Conservation (phyloP, 2,113 vertebrate species). For the Xerus inauris region DNA sequence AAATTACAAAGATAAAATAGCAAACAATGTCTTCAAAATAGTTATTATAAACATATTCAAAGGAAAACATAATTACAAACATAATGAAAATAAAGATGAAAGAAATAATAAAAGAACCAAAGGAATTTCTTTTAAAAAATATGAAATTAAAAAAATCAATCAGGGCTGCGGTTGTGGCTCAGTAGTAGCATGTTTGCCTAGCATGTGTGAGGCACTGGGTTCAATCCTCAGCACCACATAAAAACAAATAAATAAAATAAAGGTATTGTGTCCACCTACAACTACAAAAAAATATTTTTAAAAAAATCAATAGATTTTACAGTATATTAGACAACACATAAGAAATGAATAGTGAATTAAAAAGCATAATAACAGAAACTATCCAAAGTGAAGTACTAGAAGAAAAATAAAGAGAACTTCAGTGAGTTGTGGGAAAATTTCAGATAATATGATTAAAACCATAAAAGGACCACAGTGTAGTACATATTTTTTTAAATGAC, state of each 20-base stretch:
- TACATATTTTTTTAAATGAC: not conserved
- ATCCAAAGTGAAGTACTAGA: conserved; percentile 13
- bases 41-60: conserved; percentile 42
- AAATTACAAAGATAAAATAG: not conserved
- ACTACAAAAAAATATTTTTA: no score
- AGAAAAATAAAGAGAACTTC: conserved; percentile 42
- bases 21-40: conserved; percentile 34
- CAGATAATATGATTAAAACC: not conserved
- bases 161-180: no score
- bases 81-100: not conserved
- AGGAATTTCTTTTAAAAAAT: no score
- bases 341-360: conserved; percentile 14
- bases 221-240: no score
- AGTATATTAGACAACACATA: not conserved
- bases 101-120: conserved; percentile 19
- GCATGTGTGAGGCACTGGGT: no score
- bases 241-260: conserved; percentile 38
- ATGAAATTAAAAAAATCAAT: no score
- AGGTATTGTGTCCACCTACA: no score
- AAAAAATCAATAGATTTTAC: conserved; percentile 35
- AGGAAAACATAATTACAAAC: conserved; percentile 19
- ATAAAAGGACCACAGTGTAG: not conserved
- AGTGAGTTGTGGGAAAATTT: conserved; percentile 43
- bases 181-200: no score
- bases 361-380: not conserved